phyloP scores from a whole-genome alignment of 30 jellyfish, hydroid and myxozoan species.

The Aurelia coerulea region DNA sequence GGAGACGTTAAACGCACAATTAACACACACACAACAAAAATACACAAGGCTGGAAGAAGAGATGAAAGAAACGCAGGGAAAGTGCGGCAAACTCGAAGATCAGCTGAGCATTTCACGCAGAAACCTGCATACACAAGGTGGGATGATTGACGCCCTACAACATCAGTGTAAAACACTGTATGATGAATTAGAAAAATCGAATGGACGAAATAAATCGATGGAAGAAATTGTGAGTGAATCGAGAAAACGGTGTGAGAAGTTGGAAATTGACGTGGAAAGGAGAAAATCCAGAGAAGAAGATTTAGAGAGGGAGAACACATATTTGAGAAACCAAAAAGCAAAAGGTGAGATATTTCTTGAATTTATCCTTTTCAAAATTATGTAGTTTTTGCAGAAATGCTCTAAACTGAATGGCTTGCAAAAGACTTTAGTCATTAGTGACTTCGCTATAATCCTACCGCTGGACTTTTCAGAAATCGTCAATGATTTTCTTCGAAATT shows the following conservation, averaged over 20 bases:
- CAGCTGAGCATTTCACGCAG: constrained; percentile 77
- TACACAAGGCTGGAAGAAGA: constrained; percentile 52
- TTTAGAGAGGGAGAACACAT: constrained; percentile 81
- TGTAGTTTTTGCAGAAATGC: too few species aligned
- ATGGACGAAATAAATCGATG: constrained; percentile 56
- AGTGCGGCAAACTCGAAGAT: constrained; percentile 82
- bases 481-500: too few species aligned
- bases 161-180: constrained; percentile 91
- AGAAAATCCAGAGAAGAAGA: constrained; percentile 73
- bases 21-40: constrained; percentile 67
- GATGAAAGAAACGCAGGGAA: constrained; percentile 51
- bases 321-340: constrained; percentile 26
- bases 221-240: constrained; percentile 53
- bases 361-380: too few species aligned
- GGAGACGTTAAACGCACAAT: constrained; percentile 79
- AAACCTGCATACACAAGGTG: constrained; percentile 90
- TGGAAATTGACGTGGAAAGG: constrained; percentile 44
- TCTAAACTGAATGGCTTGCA: too few species aligned
- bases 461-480: too few species aligned
- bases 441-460: too few species aligned
- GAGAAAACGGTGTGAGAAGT: constrained; percentile 38
- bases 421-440: too few species aligned
- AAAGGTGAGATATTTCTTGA: constrained; percentile 35
- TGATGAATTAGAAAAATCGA: constrained; percentile 80
- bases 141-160: constrained; percentile 93